These are phyloP conservation scores for Noctua comes DNA, from an alignment of 2,888 invertebrate genomes.

Conservation along the genomic window DNA sequence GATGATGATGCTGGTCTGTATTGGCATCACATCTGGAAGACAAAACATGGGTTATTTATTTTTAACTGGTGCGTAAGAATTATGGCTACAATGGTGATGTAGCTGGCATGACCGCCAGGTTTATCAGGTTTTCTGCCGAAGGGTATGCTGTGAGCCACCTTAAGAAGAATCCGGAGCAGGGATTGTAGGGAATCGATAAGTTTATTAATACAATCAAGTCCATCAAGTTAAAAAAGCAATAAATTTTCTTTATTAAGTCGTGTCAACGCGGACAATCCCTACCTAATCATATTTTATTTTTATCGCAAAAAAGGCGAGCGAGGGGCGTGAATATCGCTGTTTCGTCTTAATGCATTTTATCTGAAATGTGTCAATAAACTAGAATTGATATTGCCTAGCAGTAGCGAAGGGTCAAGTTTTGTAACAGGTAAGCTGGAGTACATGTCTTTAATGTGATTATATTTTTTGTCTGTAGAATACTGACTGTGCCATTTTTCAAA, in stretches of 20 bases:
- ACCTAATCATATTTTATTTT: not conserved
- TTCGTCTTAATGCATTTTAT: not conserved
- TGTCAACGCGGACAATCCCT: not conserved
- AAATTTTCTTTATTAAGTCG: not conserved
- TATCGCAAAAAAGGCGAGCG: not conserved
- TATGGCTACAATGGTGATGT: not conserved
- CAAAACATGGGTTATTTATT: conserved; percentile 31
- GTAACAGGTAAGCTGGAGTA: too few relatives aligned
- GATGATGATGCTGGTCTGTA: conserved; percentile 85
- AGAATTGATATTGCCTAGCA: not conserved
- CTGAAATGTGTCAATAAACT: not conserved
- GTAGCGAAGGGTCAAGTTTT: too few relatives aligned
- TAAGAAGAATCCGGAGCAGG: not conserved
- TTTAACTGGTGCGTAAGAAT: not conserved
- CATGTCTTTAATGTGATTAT: too few relatives aligned
- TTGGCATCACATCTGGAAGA: conserved; percentile 85
- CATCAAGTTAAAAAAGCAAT: not conserved
- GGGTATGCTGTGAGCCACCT: not conserved
- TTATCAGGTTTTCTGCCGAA: not conserved
- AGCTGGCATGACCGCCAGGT: not conserved
- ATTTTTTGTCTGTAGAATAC: too few relatives aligned
- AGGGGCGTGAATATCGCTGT: not conserved
- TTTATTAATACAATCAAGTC: not conserved
- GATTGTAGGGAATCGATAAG: not conserved
- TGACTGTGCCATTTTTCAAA: too few relatives aligned